Evolutionary conservation across 2,113 vertebrate species (phyloP).

Genomic region (Chascanopsetta lugubris): DNA sequence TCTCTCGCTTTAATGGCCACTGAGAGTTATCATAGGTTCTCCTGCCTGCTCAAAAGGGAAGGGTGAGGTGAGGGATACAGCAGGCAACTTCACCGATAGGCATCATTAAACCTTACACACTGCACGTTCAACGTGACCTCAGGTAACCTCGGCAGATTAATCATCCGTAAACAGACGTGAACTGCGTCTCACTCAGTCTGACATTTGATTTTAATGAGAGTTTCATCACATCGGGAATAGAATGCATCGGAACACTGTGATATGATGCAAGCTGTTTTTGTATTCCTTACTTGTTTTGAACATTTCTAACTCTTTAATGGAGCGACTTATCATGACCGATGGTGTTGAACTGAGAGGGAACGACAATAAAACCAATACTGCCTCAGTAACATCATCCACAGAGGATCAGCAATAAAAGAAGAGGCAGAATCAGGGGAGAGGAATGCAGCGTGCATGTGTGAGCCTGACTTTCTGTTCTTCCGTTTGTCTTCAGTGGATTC

Average conservation of each 20-base stretch:
- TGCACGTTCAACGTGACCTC: no score
- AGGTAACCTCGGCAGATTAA: no score
- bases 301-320: not conserved
- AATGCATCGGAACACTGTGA: not conserved
- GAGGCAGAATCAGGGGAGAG: not conserved
- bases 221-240: not conserved
- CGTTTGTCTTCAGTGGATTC: not conserved
- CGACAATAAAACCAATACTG: not conserved
- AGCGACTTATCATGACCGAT: not conserved
- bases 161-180: no score
- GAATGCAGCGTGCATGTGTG: not conserved
- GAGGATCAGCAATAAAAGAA: conserved; percentile 4
- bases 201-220: no score
- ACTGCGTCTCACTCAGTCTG: no score
- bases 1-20: no score
- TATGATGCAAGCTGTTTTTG: not conserved
- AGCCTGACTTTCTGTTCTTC: not conserved
- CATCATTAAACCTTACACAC: no score
- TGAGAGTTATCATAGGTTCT: no score
- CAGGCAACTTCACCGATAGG: no score
- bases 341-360: not conserved
- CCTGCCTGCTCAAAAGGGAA: no score
- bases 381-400: not conserved
- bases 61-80: no score
- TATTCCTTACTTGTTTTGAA: not conserved